Conservation (phyloP, 2,888 invertebrate species). For the Mesorhabditis belari region DNA sequence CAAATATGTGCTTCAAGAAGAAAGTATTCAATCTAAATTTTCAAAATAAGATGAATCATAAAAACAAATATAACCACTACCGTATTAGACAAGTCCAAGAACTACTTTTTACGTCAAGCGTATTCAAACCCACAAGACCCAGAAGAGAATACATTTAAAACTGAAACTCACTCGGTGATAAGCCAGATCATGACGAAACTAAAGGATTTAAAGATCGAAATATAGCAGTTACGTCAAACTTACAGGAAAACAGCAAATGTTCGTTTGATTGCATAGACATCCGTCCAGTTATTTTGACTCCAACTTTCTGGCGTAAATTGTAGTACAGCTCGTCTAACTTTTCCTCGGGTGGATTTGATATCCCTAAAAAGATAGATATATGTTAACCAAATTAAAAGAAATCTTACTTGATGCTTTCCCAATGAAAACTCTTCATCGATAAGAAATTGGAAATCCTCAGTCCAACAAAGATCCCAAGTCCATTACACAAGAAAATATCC, state of each 20-base stretch:
- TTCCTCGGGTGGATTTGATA: constrained; percentile 88
- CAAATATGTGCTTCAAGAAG: constrained; percentile 96
- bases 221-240: too few species aligned
- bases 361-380: constrained; percentile 64
- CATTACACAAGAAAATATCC: constrained; percentile 94
- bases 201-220: too few species aligned
- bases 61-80: too few species aligned
- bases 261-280: constrained; percentile 73
- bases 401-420: constrained; percentile 86
- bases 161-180: too few species aligned
- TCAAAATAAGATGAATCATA: too few species aligned
- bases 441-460: constrained; percentile 82
- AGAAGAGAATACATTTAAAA: too few species aligned
- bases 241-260: constrained; percentile 86
- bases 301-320: constrained; percentile 96
- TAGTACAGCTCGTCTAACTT: constrained; percentile 87
- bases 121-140: too few species aligned
- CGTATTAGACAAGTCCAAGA: too few species aligned
- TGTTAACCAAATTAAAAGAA: too few species aligned
- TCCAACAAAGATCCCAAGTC: constrained; percentile 90
- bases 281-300: constrained; percentile 72
- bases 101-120: too few species aligned
- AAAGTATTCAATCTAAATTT: constrained; percentile 98
- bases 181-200: not conserved
- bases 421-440: constrained; percentile 97